Evolutionary conservation across 2,797 vertebrate genomes (phyloP).

Genomic region (Varecia variegata): DNA sequence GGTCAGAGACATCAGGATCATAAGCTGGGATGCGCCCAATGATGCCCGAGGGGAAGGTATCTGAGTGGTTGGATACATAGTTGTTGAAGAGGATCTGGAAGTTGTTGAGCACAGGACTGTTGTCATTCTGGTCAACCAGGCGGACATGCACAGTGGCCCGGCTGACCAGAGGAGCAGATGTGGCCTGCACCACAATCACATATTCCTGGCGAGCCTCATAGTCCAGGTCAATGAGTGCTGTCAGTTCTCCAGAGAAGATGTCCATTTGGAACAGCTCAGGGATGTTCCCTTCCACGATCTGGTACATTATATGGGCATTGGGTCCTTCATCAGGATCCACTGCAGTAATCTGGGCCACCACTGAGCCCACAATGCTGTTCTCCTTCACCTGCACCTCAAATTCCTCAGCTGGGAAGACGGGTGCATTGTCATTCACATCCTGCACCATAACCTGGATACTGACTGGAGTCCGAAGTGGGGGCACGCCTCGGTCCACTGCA

Average conservation of each 20-base stretch:
- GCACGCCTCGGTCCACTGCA: constrained; percentile 95
- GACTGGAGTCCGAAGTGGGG: constrained; percentile 94
- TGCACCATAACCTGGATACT: constrained; percentile 95
- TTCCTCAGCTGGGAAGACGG: constrained; percentile 96
- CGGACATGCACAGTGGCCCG: constrained; percentile 95
- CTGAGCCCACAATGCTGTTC: constrained; percentile 96
- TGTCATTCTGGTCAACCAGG: constrained; percentile 98
- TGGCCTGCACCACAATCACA: constrained; percentile 97
- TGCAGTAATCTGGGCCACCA: constrained; percentile 96
- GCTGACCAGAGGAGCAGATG: constrained; percentile 97
- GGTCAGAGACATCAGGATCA: constrained; percentile 96
- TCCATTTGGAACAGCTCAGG: constrained; percentile 99
- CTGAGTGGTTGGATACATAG: constrained; percentile 97
- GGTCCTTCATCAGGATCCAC: constrained; percentile 95
- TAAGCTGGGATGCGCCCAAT: constrained; percentile 96
- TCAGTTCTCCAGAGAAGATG: constrained; percentile 98
- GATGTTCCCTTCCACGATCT: constrained; percentile 99
- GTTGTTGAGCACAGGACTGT: constrained; percentile 94
- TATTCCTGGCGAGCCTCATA: constrained; percentile 95
- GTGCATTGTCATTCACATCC: constrained; percentile 98
- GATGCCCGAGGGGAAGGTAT: constrained; percentile 95
- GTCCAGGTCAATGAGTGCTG: constrained; percentile 97
- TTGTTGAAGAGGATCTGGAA: constrained; percentile 99
- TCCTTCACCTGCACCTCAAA: constrained; percentile 97
- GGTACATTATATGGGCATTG: constrained; percentile 99